A percentile compares a stretch with the other conserved stretches of the same genome.
These are phyloP conservation scores for Clostera curtula DNA, from an alignment of 2,888 invertebrate species.

Conservation along the genomic window DNA sequence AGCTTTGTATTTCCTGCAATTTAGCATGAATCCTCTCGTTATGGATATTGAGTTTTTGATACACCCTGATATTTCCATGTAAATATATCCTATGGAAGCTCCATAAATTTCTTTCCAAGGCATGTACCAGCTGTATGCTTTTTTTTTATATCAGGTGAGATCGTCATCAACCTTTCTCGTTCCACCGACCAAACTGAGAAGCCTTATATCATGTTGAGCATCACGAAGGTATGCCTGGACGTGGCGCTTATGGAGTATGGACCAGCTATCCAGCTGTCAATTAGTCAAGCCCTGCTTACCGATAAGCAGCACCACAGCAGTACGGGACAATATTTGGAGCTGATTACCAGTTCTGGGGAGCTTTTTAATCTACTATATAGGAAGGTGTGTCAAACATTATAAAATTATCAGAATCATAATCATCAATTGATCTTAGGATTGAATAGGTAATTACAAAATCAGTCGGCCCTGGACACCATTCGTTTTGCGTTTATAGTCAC, in stretches of 20 bases:
- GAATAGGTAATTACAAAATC: too few relatives aligned
- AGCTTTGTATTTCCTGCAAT: too few relatives aligned
- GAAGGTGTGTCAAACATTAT: too few relatives aligned
- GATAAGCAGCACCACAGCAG: conserved; percentile 85
- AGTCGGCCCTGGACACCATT: too few relatives aligned
- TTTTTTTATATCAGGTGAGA: conserved; percentile 69
- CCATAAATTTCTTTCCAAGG: neutral
- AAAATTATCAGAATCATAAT: too few relatives aligned
- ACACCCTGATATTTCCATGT: too few relatives aligned
- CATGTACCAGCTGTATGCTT: neutral
- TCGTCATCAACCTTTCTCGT: conserved; percentile 79
- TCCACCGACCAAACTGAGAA: conserved; percentile 79
- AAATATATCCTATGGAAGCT: too few relatives aligned
- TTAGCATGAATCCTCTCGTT: too few relatives aligned
- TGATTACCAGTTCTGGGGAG: conserved; percentile 80
- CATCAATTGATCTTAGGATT: too few relatives aligned
- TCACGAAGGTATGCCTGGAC: conserved; percentile 82
- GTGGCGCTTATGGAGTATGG: conserved; percentile 86
- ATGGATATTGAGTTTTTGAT: too few relatives aligned
- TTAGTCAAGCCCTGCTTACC: conserved; percentile 63
- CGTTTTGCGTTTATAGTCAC: too few relatives aligned
- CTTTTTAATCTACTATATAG: conserved; percentile 83
- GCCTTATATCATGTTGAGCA: conserved; percentile 82
- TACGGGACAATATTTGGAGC: conserved; percentile 84
- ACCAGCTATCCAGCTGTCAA: conserved; percentile 80